Conservation (phyloP, 2,888 invertebrate genomes). For the Tenthredo scrophulariae region DNA sequence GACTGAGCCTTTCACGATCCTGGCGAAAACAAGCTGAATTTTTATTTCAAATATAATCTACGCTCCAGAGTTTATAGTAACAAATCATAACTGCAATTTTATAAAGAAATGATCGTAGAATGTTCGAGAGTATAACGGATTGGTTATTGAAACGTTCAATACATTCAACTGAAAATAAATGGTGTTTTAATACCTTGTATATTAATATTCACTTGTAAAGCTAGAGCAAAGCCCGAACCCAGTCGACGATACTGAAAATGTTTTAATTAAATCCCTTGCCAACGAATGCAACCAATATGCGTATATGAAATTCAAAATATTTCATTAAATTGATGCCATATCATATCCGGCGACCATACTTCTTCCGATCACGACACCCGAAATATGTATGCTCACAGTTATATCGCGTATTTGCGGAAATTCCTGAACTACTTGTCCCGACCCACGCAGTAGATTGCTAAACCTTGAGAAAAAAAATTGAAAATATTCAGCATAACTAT, state of each 20-base stretch:
- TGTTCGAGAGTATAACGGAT: neutral
- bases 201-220: neutral
- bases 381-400: neutral
- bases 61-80: neutral
- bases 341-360: neutral
- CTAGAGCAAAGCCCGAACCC: neutral
- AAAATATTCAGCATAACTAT: neutral
- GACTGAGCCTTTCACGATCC: neutral
- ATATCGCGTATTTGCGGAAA: neutral
- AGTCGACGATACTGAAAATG: conserved; percentile 16
- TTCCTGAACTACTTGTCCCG: neutral
- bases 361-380: neutral
- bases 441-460: neutral
- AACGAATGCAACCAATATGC: neutral
- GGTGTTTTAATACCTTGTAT: neutral
- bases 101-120: neutral
- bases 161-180: neutral
- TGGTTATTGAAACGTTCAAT: conserved; percentile 4
- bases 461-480: neutral
- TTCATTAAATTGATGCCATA: conserved; percentile 15
- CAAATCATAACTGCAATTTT: conserved; percentile 1
- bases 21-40: conserved; percentile 10
- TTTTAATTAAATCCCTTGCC: conserved; percentile 16
- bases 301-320: conserved; percentile 11
- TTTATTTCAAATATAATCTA: neutral